phyloP scores from a whole-genome alignment of 2,797 vertebrate species.

The Hipposideros larvatus region DNA sequence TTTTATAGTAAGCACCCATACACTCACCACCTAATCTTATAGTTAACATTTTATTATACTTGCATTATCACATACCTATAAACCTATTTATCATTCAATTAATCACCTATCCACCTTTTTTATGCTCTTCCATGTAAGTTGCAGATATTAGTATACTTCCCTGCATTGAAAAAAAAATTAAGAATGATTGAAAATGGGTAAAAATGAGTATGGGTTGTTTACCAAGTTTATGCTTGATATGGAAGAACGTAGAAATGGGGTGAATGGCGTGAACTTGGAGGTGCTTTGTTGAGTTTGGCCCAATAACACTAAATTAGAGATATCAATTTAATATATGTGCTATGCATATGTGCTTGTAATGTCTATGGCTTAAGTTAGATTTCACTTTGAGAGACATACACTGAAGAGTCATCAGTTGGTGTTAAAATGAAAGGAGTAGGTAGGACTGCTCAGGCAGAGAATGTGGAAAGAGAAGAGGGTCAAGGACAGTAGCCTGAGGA shows the following conservation, averaged over 20 bases:
- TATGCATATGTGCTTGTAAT: neutral
- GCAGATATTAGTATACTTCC: neutral
- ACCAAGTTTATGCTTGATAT: neutral
- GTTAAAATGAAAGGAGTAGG: neutral
- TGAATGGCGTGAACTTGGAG: neutral
- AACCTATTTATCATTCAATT: neutral
- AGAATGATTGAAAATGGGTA: neutral
- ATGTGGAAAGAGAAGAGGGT: neutral
- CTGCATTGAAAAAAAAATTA: neutral
- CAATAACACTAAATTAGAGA: neutral
- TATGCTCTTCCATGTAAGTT: neutral
- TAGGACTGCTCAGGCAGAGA: neutral
- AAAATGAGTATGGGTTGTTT: neutral
- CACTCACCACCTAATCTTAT: neutral
- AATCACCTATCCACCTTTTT: neutral
- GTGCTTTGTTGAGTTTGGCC: neutral
- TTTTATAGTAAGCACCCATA: neutral
- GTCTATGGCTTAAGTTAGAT: neutral
- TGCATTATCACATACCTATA: neutral
- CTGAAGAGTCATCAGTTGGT: neutral
- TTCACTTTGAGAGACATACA: neutral
- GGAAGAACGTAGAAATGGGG: neutral
- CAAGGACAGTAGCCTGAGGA: neutral
- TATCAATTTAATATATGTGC: neutral
- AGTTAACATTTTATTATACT: neutral